phyloP scores from a whole-genome alignment of 2,888 invertebrate species.

The Thymelicus lineola region DNA sequence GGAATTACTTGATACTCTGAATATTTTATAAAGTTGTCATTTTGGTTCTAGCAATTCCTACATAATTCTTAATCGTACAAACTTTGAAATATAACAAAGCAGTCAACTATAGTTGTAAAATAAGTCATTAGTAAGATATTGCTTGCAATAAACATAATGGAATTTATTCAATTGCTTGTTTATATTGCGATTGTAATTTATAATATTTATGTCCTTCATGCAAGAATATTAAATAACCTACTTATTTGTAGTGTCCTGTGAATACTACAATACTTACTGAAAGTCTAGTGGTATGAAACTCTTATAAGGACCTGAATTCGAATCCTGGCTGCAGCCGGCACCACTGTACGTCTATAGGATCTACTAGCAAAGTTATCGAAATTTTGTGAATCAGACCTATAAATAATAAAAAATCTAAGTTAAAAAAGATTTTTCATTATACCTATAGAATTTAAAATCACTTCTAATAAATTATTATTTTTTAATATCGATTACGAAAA shows the following conservation, averaged over 20 bases:
- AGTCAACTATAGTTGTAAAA: too few relatives aligned
- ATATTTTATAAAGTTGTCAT: neutral
- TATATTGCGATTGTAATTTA: conserved; percentile 1
- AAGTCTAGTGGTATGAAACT: neutral
- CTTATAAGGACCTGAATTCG: too few relatives aligned
- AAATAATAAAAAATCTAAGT: too few relatives aligned
- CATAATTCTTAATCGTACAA: too few relatives aligned
- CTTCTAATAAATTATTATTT: neutral
- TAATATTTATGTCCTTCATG: neutral
- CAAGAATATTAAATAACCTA: neutral
- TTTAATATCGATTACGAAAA: neutral
- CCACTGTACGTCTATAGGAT: too few relatives aligned
- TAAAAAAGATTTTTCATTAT: too few relatives aligned
- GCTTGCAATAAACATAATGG: neutral
- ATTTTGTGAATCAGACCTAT: too few relatives aligned
- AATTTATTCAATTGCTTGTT: neutral
- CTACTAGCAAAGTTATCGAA: too few relatives aligned
- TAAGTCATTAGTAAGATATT: neutral
- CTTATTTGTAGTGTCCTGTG: neutral
- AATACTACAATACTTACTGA: neutral
- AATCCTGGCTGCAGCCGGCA: too few relatives aligned
- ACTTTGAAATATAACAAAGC: too few relatives aligned
- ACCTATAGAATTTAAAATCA: too few relatives aligned
- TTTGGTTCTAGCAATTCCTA: too few relatives aligned
- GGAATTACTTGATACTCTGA: conserved; percentile 21